phyloP scores from a whole-genome alignment of 2,113 vertebrate genomes.

The Hipposideros armiger region DNA sequence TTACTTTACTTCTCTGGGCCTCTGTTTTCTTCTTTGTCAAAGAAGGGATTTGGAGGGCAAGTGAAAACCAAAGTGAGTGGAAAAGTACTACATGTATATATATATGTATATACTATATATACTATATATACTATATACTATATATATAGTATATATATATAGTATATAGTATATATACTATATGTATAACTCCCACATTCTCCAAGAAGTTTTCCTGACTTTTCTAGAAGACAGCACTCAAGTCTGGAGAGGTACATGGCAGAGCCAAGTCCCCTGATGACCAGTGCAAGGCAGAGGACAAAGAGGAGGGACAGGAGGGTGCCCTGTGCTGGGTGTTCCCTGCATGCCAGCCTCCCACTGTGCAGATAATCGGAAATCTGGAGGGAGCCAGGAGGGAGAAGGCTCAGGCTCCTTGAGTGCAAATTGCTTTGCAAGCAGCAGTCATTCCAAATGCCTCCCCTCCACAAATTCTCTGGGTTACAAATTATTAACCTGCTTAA shows the following conservation, averaged over 20 bases:
- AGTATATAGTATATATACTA: not conserved
- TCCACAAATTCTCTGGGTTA: not conserved
- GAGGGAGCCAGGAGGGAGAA: not conserved
- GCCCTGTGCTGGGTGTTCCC: not conserved
- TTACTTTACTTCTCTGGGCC: not conserved
- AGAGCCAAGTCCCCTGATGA: not conserved
- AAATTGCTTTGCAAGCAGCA: not conserved
- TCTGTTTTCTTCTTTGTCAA: not conserved
- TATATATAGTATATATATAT: no score
- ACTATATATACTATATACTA: no score
- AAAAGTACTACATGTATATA: not conserved
- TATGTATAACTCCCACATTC: not conserved
- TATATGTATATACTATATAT: not conserved
- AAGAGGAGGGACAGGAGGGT: not conserved
- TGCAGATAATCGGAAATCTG: not conserved
- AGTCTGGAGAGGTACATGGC: not conserved
- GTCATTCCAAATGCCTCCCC: not conserved
- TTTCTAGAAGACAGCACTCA: not conserved
- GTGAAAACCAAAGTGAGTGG: not conserved
- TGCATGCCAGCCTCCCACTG: not conserved
- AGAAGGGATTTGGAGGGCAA: not conserved
- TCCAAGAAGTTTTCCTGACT: not conserved
- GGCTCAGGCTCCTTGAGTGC: not conserved
- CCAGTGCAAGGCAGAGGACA: not conserved
- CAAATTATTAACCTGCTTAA: constrained; percentile 67